Percentiles rank a stretch among this genome's conserved stretches.
Evolutionary conservation across 2,888 invertebrate genomes (phyloP).

Genomic region (Ethmia dodecea): DNA sequence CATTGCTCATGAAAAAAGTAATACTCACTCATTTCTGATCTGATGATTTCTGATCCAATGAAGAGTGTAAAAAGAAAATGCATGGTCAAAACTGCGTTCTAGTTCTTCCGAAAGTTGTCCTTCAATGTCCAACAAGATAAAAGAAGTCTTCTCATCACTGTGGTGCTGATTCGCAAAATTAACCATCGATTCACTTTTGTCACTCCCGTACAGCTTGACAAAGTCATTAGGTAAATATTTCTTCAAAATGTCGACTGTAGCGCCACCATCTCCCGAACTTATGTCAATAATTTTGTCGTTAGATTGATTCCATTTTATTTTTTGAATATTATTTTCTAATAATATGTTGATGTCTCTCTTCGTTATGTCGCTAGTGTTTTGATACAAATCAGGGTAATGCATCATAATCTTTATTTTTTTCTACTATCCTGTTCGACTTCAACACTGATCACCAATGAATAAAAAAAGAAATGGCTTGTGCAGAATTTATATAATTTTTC

Average conservation of each 20-base stretch:
- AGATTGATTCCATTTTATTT: conserved; percentile 74
- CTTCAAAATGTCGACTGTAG: conserved; percentile 79
- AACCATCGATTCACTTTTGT: conserved; percentile 85
- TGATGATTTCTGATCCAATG: conserved; percentile 89
- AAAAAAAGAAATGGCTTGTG: too few relatives aligned
- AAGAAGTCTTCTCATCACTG: conserved; percentile 55
- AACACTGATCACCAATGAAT: too few relatives aligned
- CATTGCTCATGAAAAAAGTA: too few relatives aligned
- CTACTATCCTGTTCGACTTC: too few relatives aligned
- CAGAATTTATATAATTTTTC: too few relatives aligned
- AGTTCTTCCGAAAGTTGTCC: conserved; percentile 64
- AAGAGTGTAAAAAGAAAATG: conserved; percentile 86
- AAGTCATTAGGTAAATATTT: conserved; percentile 78
- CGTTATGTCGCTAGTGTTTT: conserved; percentile 82
- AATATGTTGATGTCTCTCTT: conserved; percentile 75
- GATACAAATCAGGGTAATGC: conserved; percentile 82
- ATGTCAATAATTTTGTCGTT: conserved; percentile 81
- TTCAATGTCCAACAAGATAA: conserved; percentile 78
- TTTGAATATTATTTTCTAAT: conserved; percentile 79
- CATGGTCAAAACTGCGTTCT: conserved; percentile 78
- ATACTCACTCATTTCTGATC: too few relatives aligned
- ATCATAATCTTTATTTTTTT: conserved; percentile 50
- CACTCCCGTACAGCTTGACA: conserved; percentile 78
- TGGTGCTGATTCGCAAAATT: conserved; percentile 79
- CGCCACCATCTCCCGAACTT: conserved; percentile 86